These are phyloP conservation scores for Globodera ellingtonae DNA, from an alignment of 1,140 invertebrate genomes.

Conservation along the genomic window DNA sequence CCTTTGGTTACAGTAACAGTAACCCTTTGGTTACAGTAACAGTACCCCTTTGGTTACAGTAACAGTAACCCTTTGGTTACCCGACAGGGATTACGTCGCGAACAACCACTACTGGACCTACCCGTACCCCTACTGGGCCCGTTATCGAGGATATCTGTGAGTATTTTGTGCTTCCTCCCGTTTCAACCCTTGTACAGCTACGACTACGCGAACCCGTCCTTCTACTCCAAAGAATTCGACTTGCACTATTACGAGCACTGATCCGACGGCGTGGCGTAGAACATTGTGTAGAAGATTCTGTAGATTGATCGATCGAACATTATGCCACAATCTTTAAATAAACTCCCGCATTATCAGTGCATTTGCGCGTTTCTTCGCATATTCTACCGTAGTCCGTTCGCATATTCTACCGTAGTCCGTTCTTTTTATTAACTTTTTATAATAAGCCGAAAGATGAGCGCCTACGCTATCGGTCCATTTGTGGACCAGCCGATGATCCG, in stretches of 20 bases:
- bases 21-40: too few relatives aligned
- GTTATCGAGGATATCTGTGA: constrained; percentile 30
- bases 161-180: background rate
- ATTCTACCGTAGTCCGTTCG: background rate
- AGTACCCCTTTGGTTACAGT: too few relatives aligned
- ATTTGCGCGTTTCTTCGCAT: background rate
- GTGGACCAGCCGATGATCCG: constrained; percentile 7
- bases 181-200: constrained; percentile 1
- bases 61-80: too few relatives aligned
- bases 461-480: constrained; percentile 12
- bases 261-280: background rate
- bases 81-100: constrained; percentile 21
- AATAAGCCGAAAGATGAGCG: constrained; percentile 14
- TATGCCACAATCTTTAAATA: background rate
- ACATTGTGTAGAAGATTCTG: background rate
- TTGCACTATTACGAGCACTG: constrained; percentile 23
- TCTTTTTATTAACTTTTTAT: background rate
- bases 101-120: constrained; percentile 29
- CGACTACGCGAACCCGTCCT: constrained; percentile 27
- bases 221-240: constrained; percentile 28
- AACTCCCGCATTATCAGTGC: background rate
- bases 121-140: constrained; percentile 25
- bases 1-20: too few relatives aligned
- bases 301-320: background rate
- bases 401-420: background rate